A percentile compares a stretch with the other conserved stretches of the same genome.
phyloP scores from a whole-genome alignment of 2,888 invertebrate genomes.

The Pyrrhosoma nymphula region DNA sequence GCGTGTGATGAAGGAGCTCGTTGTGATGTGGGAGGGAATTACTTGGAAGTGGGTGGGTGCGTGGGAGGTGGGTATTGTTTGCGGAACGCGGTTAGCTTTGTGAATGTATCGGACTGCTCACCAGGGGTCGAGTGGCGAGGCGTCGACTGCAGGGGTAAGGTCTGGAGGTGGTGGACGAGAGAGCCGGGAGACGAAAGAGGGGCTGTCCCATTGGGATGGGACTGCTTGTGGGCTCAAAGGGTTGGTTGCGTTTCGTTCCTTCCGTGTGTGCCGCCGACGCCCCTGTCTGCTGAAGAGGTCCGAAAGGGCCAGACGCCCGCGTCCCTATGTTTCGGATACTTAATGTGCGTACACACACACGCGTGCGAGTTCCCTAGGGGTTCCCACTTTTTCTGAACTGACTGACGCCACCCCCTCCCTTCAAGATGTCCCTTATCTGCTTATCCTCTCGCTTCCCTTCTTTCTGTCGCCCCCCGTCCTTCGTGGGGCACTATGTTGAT shows the following conservation, averaged over 20 bases:
- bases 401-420: neutral
- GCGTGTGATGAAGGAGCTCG: too few species aligned
- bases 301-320: neutral
- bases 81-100: neutral
- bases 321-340: conserved; percentile 25
- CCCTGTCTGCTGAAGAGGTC: conserved; percentile 12
- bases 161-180: neutral
- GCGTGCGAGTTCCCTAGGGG: neutral
- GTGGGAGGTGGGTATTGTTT: neutral
- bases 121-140: neutral
- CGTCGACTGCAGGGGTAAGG: neutral
- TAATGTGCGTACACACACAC: neutral
- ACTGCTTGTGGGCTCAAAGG: neutral
- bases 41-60: too few species aligned
- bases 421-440: too few species aligned
- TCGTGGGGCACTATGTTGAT: too few species aligned
- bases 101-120: neutral
- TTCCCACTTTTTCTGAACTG: conserved; percentile 26
- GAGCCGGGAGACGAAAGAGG: neutral
- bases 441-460: too few species aligned
- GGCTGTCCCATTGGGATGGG: neutral
- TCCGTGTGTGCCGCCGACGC: too few species aligned
- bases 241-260: neutral
- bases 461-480: neutral
- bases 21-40: too few species aligned